Percentiles rank a stretch among this genome's conserved stretches.
phyloP scores from a whole-genome alignment of 2,797 vertebrate species.

The Sciaenops ocellatus region DNA sequence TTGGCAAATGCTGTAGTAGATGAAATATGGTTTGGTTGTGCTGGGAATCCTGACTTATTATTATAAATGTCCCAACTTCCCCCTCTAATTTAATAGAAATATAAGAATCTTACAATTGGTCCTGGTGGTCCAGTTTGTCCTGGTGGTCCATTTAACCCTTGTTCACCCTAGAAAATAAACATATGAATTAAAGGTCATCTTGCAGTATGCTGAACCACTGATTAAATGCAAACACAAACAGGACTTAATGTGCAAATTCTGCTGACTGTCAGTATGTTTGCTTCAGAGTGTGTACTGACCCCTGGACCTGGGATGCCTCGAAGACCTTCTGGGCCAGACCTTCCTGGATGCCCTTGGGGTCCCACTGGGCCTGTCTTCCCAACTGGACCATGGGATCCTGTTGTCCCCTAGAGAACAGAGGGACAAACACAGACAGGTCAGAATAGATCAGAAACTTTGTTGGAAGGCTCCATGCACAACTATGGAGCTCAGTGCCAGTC shows the following conservation, averaged over 20 bases:
- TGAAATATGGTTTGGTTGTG: conserved; percentile 5
- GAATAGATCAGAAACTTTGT: not conserved
- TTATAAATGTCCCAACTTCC: not conserved
- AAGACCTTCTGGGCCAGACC: conserved; percentile 88
- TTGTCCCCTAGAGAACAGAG: conserved; percentile 82
- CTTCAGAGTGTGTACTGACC: conserved; percentile 83
- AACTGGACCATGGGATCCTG: conserved; percentile 83
- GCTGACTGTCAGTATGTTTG: not conserved
- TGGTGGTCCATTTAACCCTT: conserved; percentile 89
- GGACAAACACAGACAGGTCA: not conserved
- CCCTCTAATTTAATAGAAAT: not conserved
- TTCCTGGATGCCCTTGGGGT: conserved; percentile 90
- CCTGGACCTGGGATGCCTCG: conserved; percentile 92
- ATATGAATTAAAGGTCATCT: conserved; percentile 1
- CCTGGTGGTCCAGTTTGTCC: conserved; percentile 92
- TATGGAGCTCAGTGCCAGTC: not conserved
- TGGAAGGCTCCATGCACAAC: not conserved
- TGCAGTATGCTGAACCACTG: not conserved
- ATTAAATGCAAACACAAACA: conserved; percentile 8
- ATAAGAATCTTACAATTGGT: conserved; percentile 86
- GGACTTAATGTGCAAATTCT: not conserved
- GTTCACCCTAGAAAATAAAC: conserved; percentile 88
- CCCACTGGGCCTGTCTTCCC: conserved; percentile 91
- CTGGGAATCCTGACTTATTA: not conserved
- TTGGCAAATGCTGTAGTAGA: conserved; percentile 12